Conservation (phyloP, 2,113 vertebrate species). For the Eonycteris spelaea region DNA sequence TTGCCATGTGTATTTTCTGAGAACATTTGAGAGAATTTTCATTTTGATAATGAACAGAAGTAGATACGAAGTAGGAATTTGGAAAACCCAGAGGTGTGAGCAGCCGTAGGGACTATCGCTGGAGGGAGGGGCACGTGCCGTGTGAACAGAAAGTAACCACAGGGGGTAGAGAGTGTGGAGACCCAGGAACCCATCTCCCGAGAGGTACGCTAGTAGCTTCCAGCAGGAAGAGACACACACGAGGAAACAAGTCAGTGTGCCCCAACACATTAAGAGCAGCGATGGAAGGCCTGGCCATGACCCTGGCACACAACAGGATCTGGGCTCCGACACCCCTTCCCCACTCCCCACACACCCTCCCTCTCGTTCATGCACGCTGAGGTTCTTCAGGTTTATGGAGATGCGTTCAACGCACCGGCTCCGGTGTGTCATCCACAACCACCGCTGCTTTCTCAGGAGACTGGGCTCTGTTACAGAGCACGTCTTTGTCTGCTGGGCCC, state of each 20-base stretch:
- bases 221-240: background rate
- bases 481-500: background rate
- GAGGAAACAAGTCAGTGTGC: background rate
- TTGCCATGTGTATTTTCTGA: background rate
- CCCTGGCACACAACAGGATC: background rate
- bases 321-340: background rate
- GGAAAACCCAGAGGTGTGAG: background rate
- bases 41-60: background rate
- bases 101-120: background rate
- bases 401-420: background rate
- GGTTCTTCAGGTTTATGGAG: background rate
- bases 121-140: background rate
- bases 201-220: background rate
- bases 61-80: background rate
- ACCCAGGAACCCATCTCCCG: background rate
- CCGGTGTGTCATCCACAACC: background rate
- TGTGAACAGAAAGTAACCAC: background rate
- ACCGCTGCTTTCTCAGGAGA: background rate
- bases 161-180: background rate
- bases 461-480: background rate
- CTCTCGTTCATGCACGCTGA: background rate
- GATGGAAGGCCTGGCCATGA: background rate
- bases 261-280: background rate
- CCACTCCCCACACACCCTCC: accelerated
- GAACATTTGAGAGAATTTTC: background rate